phyloP scores from a whole-genome alignment of 2,888 invertebrate species.

The Sesamia inferens region DNA sequence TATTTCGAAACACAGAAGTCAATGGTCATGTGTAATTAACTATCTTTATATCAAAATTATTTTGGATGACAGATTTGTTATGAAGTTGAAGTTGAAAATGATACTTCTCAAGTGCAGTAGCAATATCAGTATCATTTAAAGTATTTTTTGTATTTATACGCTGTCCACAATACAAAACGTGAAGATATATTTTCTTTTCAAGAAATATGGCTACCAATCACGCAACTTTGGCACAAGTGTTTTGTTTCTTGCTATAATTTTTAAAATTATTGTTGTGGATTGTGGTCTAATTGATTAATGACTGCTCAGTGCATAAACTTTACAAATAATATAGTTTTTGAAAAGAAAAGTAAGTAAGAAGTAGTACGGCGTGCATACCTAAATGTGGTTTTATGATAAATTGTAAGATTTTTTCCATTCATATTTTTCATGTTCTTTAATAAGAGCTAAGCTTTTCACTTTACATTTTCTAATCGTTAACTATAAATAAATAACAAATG shows the following conservation, averaged over 20 bases:
- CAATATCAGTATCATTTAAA: constrained; percentile 47
- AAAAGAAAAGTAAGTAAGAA: neutral
- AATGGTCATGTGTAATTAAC: neutral
- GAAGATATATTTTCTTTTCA: constrained; percentile 50
- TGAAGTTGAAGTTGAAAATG: constrained; percentile 20
- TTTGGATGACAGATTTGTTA: constrained; percentile 32
- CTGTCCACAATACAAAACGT: constrained; percentile 51
- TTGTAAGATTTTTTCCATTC: neutral
- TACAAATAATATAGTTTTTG: constrained; percentile 21
- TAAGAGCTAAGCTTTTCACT: neutral
- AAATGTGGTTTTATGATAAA: neutral
- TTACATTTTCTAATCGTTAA: neutral
- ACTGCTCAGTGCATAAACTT: constrained; percentile 1
- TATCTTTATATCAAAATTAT: neutral
- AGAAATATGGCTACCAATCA: constrained; percentile 56
- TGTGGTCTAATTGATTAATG: constrained; percentile 33
- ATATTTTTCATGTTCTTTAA: neutral
- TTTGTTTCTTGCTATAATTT: constrained; percentile 55
- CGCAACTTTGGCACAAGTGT: constrained; percentile 56
- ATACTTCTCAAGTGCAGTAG: constrained; percentile 40
- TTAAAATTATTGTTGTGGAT: constrained; percentile 36
- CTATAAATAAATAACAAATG: neutral
- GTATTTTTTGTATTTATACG: constrained; percentile 41
- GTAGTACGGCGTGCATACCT: no score
- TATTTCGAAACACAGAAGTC: neutral